Conservation (phyloP, 64 coral and sea anemone species). For the Orbicella faveolata region DNA sequence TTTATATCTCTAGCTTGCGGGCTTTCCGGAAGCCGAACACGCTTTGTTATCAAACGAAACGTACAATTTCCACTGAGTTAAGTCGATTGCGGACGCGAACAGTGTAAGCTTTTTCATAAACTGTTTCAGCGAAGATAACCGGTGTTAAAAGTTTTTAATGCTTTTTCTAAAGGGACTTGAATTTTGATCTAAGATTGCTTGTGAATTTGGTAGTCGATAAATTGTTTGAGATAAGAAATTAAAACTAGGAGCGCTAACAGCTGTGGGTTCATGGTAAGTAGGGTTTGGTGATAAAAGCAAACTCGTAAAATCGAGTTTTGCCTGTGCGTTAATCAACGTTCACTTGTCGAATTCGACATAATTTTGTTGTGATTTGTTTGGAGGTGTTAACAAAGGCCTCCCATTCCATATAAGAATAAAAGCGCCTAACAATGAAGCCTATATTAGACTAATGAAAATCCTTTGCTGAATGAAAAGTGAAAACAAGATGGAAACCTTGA, state of each 20-base stretch:
- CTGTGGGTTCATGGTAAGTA: conserved; percentile 3
- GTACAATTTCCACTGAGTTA: conserved; percentile 39
- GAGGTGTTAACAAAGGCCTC: conserved; percentile 65
- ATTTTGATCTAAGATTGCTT: not conserved
- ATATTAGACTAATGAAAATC: conserved; percentile 69
- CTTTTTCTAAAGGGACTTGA: conserved; percentile 14
- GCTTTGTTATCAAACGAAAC: conserved; percentile 26
- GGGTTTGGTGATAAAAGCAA: conserved; percentile 17
- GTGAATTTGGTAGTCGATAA: conserved; percentile 23
- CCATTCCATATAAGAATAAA: conserved; percentile 49
- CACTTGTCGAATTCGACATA: conserved; percentile 44
- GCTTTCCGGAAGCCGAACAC: conserved; percentile 21
- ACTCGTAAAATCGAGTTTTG: conserved; percentile 21
- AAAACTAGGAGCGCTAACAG: conserved; percentile 19
- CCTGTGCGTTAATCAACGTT: conserved; percentile 40
- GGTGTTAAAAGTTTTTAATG: not conserved
- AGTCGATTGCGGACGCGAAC: conserved; percentile 1
- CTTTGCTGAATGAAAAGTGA: conserved; percentile 38
- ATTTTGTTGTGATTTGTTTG: conserved; percentile 46
- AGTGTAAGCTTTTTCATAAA: not conserved
- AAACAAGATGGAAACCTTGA: conserved; percentile 54
- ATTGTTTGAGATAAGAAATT: conserved; percentile 36
- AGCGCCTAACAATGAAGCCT: conserved; percentile 49
- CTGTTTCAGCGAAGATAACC: not conserved
- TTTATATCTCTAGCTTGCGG: conserved; percentile 44